phyloP scores from a whole-genome alignment of 1,140 invertebrate species.

The Drepana arcuata region DNA sequence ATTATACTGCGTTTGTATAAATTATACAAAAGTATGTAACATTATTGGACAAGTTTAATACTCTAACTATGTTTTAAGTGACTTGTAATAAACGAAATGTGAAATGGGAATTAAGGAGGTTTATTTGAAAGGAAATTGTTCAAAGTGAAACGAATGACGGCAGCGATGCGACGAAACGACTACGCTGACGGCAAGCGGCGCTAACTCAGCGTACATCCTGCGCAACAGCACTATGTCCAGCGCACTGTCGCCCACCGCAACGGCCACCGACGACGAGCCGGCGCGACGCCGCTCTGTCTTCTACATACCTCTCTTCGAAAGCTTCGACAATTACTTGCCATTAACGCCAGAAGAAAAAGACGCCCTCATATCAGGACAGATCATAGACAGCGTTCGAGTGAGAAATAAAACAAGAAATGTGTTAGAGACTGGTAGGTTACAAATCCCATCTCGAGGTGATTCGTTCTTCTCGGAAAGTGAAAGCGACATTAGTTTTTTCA shows the following conservation, averaged over 20 bases:
- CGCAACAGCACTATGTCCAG: slow-evolving; percentile 38
- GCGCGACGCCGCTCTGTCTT: slow-evolving; percentile 73
- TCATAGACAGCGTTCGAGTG: slow-evolving; percentile 24
- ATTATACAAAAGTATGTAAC: no score
- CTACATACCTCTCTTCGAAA: slow-evolving; percentile 74
- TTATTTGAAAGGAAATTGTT: slow-evolving; percentile 19
- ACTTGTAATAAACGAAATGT: no score
- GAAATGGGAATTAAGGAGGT: slow-evolving; percentile 26
- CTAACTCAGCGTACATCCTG: slow-evolving; percentile 54
- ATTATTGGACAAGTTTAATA: no score
- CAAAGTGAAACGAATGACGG: slow-evolving; percentile 44
- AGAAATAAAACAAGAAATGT: slow-evolving; percentile 50
- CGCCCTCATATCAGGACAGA: slow-evolving; percentile 51
- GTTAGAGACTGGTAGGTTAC: slow-evolving; percentile 32
- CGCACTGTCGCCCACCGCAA: slow-evolving; percentile 34
- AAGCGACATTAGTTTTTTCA: slow-evolving; percentile 50
- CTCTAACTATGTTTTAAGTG: no score
- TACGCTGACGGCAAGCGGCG: slow-evolving; percentile 26
- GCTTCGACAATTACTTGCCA: slow-evolving; percentile 67
- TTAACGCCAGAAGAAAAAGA: slow-evolving; percentile 58
- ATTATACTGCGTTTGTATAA: no score
- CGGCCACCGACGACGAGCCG: slow-evolving; percentile 50
- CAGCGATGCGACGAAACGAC: slow-evolving; percentile 34
- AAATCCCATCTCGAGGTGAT: slow-evolving; percentile 39
- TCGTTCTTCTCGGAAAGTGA: slow-evolving; percentile 57